Percentiles rank a stretch among this genome's conserved stretches.
Conservation (phyloP, 2,888 invertebrate genomes). For the Tiliacea citrago region DNA sequence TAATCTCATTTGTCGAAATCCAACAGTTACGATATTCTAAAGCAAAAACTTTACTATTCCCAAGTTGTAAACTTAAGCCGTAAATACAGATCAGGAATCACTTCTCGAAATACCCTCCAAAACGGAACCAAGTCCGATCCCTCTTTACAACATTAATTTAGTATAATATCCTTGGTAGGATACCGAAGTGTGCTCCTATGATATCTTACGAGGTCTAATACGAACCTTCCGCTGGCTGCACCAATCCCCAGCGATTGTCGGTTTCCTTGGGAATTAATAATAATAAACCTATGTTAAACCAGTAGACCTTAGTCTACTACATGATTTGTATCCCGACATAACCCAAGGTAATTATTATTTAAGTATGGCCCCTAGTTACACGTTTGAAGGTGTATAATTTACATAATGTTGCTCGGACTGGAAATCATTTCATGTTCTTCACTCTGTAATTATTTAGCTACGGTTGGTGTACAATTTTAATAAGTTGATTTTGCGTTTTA, state of each 20-base stretch:
- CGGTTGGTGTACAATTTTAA: slow-evolving; percentile 63
- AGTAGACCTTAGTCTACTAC: slow-evolving; percentile 62
- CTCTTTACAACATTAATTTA: slow-evolving; percentile 68
- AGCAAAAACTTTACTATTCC: slow-evolving; percentile 57
- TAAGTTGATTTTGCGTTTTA: slow-evolving; percentile 65
- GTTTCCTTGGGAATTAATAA: slow-evolving; percentile 69
- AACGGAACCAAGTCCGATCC: slow-evolving; percentile 50
- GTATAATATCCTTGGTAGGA: slow-evolving; percentile 60
- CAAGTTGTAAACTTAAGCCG: slow-evolving; percentile 63
- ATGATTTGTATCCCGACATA: slow-evolving; percentile 68
- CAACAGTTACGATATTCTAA: slow-evolving; percentile 43
- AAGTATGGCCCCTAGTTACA: slow-evolving; percentile 65
- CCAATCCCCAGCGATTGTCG: slow-evolving; percentile 66
- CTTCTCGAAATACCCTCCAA: slow-evolving; percentile 56
- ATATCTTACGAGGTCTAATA: slow-evolving; percentile 65
- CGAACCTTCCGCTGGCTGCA: slow-evolving; percentile 55
- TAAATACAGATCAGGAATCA: slow-evolving; percentile 69
- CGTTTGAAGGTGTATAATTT: slow-evolving; percentile 63
- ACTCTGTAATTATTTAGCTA: slow-evolving; percentile 65
- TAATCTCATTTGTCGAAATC: slow-evolving; percentile 18
- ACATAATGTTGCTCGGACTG: slow-evolving; percentile 66
- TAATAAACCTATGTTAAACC: slow-evolving; percentile 69
- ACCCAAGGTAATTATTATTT: slow-evolving; percentile 70
- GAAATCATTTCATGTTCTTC: slow-evolving; percentile 68
- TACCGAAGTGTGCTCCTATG: slow-evolving; percentile 53